Conservation (phyloP, 2,113 vertebrate species). For the Pantherophis guttatus region DNA sequence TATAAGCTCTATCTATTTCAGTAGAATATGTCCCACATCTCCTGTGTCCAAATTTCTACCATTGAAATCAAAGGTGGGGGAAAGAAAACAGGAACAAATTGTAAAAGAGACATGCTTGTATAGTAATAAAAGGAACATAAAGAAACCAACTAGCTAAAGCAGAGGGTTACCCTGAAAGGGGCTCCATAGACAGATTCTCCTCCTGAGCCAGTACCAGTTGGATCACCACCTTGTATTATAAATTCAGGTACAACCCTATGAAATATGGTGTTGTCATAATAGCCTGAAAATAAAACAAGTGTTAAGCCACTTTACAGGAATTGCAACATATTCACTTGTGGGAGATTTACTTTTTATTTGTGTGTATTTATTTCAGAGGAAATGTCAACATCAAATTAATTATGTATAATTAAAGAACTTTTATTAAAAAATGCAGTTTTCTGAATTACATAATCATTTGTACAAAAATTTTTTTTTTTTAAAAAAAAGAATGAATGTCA, state of each 20-base stretch:
- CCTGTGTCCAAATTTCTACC: not conserved
- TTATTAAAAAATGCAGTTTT: not conserved
- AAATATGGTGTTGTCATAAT: slow-evolving; percentile 93
- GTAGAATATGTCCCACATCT: not conserved
- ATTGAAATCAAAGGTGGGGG: not conserved
- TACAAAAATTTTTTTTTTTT: not conserved
- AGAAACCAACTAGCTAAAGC: not conserved
- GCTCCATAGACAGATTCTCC: slow-evolving; percentile 90
- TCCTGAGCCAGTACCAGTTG: slow-evolving; percentile 88
- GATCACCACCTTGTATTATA: slow-evolving; percentile 94
- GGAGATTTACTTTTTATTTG: not conserved
- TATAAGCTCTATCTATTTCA: not conserved
- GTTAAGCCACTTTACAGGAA: not conserved
- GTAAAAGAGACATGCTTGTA: not conserved
- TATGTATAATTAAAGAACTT: not conserved
- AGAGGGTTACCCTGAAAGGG: slow-evolving; percentile 82
- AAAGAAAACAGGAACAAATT: not conserved
- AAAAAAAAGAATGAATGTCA: not conserved
- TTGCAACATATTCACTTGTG: not conserved
- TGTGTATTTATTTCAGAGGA: not conserved
- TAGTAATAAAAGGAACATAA: not conserved
- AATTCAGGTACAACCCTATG: slow-evolving; percentile 94
- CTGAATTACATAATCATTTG: not conserved
- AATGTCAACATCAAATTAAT: not conserved
- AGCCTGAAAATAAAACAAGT: slow-evolving; percentile 69